These are phyloP conservation scores for Cosmorhoe ocellata DNA, from an alignment of 2,888 invertebrate genomes.

Conservation along the genomic window DNA sequence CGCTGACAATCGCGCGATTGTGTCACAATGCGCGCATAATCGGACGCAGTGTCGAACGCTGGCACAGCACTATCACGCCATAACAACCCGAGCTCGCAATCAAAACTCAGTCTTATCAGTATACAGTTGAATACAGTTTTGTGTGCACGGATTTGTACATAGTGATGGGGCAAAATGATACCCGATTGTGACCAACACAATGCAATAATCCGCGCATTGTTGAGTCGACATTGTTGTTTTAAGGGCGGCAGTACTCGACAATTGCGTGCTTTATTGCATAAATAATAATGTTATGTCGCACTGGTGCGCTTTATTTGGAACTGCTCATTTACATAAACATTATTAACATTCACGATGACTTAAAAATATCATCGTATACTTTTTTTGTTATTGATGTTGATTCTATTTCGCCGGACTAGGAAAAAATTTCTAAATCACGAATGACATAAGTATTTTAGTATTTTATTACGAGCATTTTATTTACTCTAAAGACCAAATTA, in stretches of 20 bases:
- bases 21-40: slow-evolving; percentile 79
- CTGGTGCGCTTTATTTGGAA: slow-evolving; percentile 52
- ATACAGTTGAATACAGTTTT: slow-evolving; percentile 1
- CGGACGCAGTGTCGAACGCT: slow-evolving; percentile 68
- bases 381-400: too few species aligned
- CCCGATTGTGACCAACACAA: slow-evolving; percentile 78
- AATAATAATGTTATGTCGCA: slow-evolving; percentile 80
- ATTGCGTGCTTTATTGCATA: slow-evolving; percentile 81
- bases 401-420: too few species aligned
- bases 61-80: slow-evolving; percentile 50
- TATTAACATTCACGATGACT: too few species aligned
- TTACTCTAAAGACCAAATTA: too few species aligned
- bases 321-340: too few species aligned
- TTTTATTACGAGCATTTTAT: too few species aligned
- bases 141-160: slow-evolving; percentile 34
- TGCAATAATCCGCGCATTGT: slow-evolving; percentile 83
- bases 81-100: slow-evolving; percentile 39
- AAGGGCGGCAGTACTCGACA: slow-evolving; percentile 77
- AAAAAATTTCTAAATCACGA: too few species aligned
- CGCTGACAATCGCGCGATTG: slow-evolving; percentile 81
- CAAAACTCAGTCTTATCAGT: slow-evolving; percentile 33
- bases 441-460: too few species aligned
- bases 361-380: too few species aligned
- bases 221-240: slow-evolving; percentile 81
- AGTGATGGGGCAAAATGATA: slow-evolving; percentile 62